Evolutionary conservation across 1,140 invertebrate genomes (phyloP), one percentile per base, ranked within the genome.

Genomic region (Pachyrhynchus sulphureomaculatus): DNA sequence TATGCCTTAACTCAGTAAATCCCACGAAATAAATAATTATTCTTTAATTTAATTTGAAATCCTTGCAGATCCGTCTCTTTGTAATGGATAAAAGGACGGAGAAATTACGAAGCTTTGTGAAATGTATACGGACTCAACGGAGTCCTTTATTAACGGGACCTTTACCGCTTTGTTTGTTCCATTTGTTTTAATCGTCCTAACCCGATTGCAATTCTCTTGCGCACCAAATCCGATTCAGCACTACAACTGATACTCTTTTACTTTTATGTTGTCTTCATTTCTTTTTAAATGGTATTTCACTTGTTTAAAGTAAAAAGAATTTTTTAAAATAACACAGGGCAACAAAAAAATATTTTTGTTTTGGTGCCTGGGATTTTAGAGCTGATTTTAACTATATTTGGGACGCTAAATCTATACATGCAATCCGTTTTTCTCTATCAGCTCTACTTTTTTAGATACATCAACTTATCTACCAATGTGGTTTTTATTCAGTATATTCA

Each of bases 81-180:
- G 15, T 13, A 45, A 39, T 24, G 41, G 41, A 55, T 39, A 44
- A 44, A 45, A 33, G 53, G 26, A 55, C 53, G 29, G 33, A 39
- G 36, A 32, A 32, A 39, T 55, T 55, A 57, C 42, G 42, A 29
- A 48, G 42, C 53, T 55, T 55, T 44, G 53, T 45, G 17, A 45
- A 55, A 55, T 48, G 33, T 39, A 55, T 42, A 24, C 42, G 26
- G 18, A 56, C 45, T 57, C n/a, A 10, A 36, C 20, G 10, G 17
- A 32, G 23, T 33, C 54, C 42, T 57, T 57, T 57, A 57, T 57
- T 57, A 57, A 47, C 54, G 23, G 34, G 54, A 57, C 33, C 54
- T 57, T 57, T 57, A 57, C 54, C 37, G 54, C 42, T 57, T 57
- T 57, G 54, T 57, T 57, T 57, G 54, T 48, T 48, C 42, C 54